A percentile compares a stretch with the other conserved stretches of the same genome.
These are phyloP conservation scores for Piaya cayana DNA, from an alignment of 2,113 vertebrate genomes.

Conservation along the genomic window DNA sequence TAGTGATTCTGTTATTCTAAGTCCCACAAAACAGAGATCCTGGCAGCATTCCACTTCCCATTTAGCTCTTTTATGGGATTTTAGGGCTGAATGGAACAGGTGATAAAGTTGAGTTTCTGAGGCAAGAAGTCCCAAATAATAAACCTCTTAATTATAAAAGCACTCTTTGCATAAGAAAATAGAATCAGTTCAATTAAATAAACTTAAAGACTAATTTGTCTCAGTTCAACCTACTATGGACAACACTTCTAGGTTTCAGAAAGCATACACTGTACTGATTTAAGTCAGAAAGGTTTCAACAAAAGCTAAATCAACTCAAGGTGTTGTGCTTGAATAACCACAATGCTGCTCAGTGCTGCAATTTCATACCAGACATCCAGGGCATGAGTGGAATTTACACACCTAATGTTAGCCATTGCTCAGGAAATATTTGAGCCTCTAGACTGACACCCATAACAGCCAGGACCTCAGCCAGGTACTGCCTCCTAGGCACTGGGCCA, in stretches of 20 bases:
- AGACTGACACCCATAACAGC: neutral
- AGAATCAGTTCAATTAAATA: neutral
- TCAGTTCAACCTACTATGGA: neutral
- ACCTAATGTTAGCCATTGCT: accelerated
- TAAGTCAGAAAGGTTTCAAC: neutral
- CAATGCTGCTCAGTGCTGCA: neutral
- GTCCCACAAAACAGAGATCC: neutral
- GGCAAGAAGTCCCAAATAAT: neutral
- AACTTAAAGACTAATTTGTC: neutral
- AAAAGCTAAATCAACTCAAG: neutral
- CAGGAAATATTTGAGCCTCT: neutral
- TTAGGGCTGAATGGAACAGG: neutral
- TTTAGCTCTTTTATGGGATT: neutral
- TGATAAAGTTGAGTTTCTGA: neutral
- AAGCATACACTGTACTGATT: neutral
- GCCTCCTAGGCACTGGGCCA: neutral
- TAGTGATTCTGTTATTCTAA: no score
- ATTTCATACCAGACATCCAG: neutral
- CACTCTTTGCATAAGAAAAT: neutral
- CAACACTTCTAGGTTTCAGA: neutral
- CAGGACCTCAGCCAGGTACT: neutral
- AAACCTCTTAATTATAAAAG: neutral
- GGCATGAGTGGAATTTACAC: neutral
- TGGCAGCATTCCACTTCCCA: neutral
- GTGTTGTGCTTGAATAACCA: no score